These are phyloP conservation scores for Serranus cabrilla DNA, from an alignment of 2,797 vertebrate genomes.

Conservation along the genomic window DNA sequence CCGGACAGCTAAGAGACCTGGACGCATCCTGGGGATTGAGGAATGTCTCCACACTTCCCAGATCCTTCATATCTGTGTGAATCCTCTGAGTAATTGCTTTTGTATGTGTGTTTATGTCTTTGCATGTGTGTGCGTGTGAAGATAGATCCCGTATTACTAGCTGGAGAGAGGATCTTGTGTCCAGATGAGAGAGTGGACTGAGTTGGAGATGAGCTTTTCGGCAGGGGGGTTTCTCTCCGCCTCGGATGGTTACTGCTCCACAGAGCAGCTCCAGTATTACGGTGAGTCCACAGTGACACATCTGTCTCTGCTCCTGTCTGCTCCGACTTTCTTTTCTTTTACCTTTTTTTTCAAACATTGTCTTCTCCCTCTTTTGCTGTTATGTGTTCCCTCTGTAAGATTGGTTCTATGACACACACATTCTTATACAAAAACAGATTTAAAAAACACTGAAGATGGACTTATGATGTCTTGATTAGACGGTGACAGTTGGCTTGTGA, in stretches of 20 bases:
- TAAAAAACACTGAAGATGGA: not conserved
- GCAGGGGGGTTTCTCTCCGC: slow-evolving; percentile 88
- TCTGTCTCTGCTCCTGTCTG: not conserved
- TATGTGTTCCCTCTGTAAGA: not conserved
- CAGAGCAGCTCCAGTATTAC: slow-evolving; percentile 90
- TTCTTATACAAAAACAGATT: not conserved
- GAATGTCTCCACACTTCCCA: slow-evolving; percentile 73
- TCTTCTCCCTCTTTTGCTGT: not conserved
- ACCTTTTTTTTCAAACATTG: not conserved
- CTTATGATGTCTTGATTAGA: not conserved
- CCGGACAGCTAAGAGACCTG: slow-evolving; percentile 72
- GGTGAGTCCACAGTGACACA: slow-evolving; percentile 84
- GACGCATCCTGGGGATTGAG: slow-evolving; percentile 68
- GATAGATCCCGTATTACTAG: slow-evolving; percentile 38
- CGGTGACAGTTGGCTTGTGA: not conserved
- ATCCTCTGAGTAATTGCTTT: slow-evolving; percentile 57
- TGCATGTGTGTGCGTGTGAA: slow-evolving; percentile 42
- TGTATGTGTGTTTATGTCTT: slow-evolving; percentile 47
- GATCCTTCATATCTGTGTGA: slow-evolving; percentile 63
- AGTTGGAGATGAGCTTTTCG: slow-evolving; percentile 85
- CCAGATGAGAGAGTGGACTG: slow-evolving; percentile 88
- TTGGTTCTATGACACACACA: not conserved
- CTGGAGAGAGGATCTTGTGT: slow-evolving; percentile 60
- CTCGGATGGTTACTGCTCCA: slow-evolving; percentile 87
- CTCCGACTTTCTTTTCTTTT: not conserved